A percentile compares a stretch with the other conserved stretches of the same genome.
Evolutionary conservation across 2,888 invertebrate genomes (phyloP).

Genomic region (Amphipoea oculea): DNA sequence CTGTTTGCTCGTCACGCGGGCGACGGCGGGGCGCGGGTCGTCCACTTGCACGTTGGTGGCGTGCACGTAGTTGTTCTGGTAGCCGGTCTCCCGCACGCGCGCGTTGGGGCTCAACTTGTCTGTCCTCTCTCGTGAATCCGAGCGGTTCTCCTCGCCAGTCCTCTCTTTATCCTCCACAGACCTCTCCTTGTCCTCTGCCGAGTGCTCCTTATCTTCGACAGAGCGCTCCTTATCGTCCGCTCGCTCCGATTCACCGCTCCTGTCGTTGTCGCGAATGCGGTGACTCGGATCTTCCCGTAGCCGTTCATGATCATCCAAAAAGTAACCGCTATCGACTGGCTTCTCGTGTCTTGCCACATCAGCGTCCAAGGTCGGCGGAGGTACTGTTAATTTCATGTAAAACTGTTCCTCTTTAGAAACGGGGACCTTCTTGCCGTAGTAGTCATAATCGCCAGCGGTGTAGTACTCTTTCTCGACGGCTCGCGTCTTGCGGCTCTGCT

Average conservation of each 20-base stretch:
- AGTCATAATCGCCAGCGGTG: slow-evolving; percentile 82
- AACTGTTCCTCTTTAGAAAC: slow-evolving; percentile 83
- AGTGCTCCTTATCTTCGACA: slow-evolving; percentile 58
- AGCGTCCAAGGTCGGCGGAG: slow-evolving; percentile 81
- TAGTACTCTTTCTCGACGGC: slow-evolving; percentile 70
- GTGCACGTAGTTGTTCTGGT: slow-evolving; percentile 80
- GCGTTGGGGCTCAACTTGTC: slow-evolving; percentile 81
- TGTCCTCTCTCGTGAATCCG: slow-evolving; percentile 68
- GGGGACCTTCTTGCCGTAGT: slow-evolving; percentile 81
- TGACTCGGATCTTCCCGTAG: slow-evolving; percentile 78
- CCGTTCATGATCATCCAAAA: slow-evolving; percentile 81
- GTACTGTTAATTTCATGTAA: slow-evolving; percentile 77
- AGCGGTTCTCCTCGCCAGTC: slow-evolving; percentile 68
- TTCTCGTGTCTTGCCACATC: slow-evolving; percentile 80
- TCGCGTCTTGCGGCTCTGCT: slow-evolving; percentile 78
- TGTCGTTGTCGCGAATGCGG: slow-evolving; percentile 68
- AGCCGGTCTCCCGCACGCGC: slow-evolving; percentile 80
- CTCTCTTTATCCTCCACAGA: slow-evolving; percentile 66
- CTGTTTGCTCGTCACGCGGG: slow-evolving; percentile 65
- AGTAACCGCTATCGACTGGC: slow-evolving; percentile 71
- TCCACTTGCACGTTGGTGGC: slow-evolving; percentile 82
- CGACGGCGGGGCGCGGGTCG: slow-evolving; percentile 71
- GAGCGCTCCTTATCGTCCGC: slow-evolving; percentile 68
- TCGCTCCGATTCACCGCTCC: slow-evolving; percentile 55
- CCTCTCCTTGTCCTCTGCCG: slow-evolving; percentile 68